Evolutionary conservation across 2,113 vertebrate genomes (phyloP), one percentile per base, ranked within the genome.

Genomic region (Malaclemys terrapin): DNA sequence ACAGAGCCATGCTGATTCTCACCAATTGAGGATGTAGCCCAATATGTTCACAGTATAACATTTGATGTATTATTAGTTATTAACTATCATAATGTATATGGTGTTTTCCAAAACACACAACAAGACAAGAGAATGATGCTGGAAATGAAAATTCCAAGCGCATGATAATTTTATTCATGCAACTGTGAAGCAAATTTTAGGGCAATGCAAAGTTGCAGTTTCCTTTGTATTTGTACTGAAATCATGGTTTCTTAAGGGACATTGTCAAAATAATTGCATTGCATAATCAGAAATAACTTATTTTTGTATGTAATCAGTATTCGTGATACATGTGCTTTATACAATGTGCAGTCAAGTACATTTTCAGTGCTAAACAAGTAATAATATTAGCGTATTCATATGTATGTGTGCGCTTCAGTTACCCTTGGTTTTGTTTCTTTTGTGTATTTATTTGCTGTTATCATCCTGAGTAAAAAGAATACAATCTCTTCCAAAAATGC

Each of bases 181-280:
- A 95, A n/a, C 76, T 94, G 35, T 88, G 87, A 95, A 93, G 85
- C 52, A 89, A 92, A 90, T 91, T 47, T 90, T 87, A 76, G 65
- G 50, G 47, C 78, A 94, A 91, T 81, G 52, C 59, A 88, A 78
- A 93, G 38, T 59, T 95, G 72, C 45, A 17, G 78, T 90, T 92
- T 81, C 72, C 76, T 94, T 91, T 95, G 47, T 96, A 47, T 89
- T 89, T 87, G 47, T n/a, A 87, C 87, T 95, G 88, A 95, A 96
- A 89, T 89, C 78, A 78, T 1, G 2, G 89, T 88, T 88, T 42
- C 29, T 87, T 92, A 79, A 87, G 87, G 89, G 80, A 84, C 0
- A 1, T 45, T 89, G 87, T 92, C 91, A 82, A 89, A 89, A 95
- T 83, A 3, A 89, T 87, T 89, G 35, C 49, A 62, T 85, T 96